Base-by-base conservation (phyloP, 1,140 invertebrate species). In the Ruditapes philippinarum region DNA sequence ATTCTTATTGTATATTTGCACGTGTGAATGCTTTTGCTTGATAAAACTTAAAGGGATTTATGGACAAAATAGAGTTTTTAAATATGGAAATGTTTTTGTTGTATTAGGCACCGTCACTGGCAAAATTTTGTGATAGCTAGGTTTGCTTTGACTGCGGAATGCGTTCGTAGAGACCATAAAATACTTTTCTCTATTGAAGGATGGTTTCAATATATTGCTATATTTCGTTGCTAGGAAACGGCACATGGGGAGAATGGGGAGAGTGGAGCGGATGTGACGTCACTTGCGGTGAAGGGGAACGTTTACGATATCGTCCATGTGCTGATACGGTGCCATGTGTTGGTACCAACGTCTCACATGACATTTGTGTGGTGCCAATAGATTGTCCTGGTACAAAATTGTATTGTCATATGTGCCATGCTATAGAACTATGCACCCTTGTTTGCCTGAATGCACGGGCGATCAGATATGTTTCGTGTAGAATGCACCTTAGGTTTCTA, bases 251-350 rank as follows among this genome's bases (percentile, higher is more conserved):
- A 40, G 70, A 76, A 17, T 86, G 84, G 84, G 84, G 73, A 19
- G 45, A 60, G 22, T 86, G 84, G 84, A 86, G 33, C 49, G 25
- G 36, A 60, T 86, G 84, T 86, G 51, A 86, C 40, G 73, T 62
- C 84, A 86, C 84, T n/a, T 86, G 84, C 38, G 84, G 84, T 31
- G 51, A 76, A 54, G 73, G 84, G 7, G 73, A 54, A 57, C 84
- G 84, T 22, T 76, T 54, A 49, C 70, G 84, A 25, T 74, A 49
- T 76, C 84, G 84, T 42, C 45, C 40, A 7, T 86, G 84, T 78
- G 54, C 49, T 17, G 28, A 40, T 42, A 78, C 33, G 7, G 1
- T 31, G 17, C 54, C 73, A 7, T 86, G 84, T 78, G 25, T 40
- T 12, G 84, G 84, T 22, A 28, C 70, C 14, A 86, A 54, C 31